Conservation (phyloP, 2,797 vertebrate species). For the Serranus cabrilla region DNA sequence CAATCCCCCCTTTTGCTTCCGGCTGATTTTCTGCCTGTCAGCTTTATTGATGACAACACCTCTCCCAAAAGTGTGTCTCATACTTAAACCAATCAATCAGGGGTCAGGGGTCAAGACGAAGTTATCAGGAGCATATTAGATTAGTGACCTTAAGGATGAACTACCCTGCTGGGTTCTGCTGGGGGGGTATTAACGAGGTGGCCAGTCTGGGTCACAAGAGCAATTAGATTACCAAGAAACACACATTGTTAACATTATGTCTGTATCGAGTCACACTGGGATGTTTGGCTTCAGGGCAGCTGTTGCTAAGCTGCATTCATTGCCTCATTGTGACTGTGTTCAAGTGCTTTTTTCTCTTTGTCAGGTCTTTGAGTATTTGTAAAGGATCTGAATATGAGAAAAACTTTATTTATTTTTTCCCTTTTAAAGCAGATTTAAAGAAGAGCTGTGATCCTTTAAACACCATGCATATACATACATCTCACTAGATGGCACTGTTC, state of each 20-base stretch:
- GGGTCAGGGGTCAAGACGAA: constrained; percentile 47
- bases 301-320: constrained; percentile 42
- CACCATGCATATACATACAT: constrained; percentile 12
- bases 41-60: constrained; percentile 46
- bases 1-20: background rate
- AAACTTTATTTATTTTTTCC: constrained; percentile 2
- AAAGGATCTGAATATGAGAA: background rate
- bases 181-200: constrained; percentile 43
- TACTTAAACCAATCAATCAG: constrained; percentile 54
- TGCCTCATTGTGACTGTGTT: constrained; percentile 13
- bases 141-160: constrained; percentile 45
- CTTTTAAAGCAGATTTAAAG: constrained; percentile 4
- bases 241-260: constrained; percentile 42
- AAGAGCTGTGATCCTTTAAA: constrained; percentile 10
- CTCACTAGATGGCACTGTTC: constrained; percentile 84
- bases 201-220: constrained; percentile 54
- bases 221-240: constrained; percentile 59
- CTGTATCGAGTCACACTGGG: constrained; percentile 27
- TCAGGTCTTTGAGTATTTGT: background rate
- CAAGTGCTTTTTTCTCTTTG: constrained; percentile 4
- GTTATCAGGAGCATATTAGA: constrained; percentile 44
- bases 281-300: constrained; percentile 43
- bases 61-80: constrained; percentile 27
- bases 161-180: constrained; percentile 4
- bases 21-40: constrained; percentile 28